phyloP scores from a whole-genome alignment of 1,140 invertebrate genomes.

The Pseudobourletiella spinata region DNA sequence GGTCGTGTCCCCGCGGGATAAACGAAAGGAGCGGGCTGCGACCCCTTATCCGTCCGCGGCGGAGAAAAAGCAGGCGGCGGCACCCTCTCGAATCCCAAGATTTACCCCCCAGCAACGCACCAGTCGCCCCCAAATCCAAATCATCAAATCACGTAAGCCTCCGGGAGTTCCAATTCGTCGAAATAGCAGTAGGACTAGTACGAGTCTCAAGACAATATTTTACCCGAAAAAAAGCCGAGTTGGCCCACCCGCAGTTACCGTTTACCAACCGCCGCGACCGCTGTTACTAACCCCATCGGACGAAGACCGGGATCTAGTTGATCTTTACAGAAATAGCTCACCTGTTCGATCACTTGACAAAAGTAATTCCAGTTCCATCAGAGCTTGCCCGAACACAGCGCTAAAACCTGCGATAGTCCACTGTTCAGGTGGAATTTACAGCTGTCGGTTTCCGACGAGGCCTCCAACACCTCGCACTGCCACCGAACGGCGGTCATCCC shows the following conservation, averaged over 20 bases:
- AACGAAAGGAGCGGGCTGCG: neutral
- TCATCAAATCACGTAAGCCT: neutral
- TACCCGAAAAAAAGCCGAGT: neutral
- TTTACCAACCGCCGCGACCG: neutral
- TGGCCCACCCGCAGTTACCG: neutral
- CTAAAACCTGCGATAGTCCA: neutral
- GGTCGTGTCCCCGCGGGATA: neutral
- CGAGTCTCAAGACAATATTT: neutral
- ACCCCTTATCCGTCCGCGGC: neutral
- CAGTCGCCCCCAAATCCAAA: neutral
- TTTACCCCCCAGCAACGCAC: neutral
- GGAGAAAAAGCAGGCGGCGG: neutral
- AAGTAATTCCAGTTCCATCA: neutral
- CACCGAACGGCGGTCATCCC: neutral
- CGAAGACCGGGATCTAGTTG: neutral
- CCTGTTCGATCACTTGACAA: neutral
- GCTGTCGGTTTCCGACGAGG: neutral
- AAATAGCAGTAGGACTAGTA: neutral
- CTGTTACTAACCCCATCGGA: neutral
- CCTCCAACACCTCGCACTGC: neutral
- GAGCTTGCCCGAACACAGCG: neutral
- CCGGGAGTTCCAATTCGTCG: neutral
- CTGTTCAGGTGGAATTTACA: neutral
- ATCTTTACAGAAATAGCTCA: neutral
- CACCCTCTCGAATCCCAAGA: neutral